These are phyloP conservation scores for Poeciliopsis paucimaculata DNA, from an alignment of 2,797 vertebrate genomes.

Conservation along the genomic window DNA sequence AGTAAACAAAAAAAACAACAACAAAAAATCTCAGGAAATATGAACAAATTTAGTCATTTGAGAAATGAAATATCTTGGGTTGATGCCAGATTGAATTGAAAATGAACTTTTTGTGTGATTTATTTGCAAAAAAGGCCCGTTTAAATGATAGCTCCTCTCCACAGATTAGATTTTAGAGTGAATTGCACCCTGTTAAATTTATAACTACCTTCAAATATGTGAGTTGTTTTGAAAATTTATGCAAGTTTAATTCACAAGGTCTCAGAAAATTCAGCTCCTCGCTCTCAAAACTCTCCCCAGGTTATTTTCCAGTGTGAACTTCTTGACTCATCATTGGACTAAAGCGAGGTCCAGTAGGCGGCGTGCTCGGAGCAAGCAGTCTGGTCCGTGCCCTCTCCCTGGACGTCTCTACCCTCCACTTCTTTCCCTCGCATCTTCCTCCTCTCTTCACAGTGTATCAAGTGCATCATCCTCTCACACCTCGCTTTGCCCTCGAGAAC, in stretches of 20 bases:
- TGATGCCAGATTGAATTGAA: not conserved
- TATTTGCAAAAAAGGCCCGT: not conserved
- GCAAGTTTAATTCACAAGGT: not conserved
- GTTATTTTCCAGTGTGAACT: not conserved
- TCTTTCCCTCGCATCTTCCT: constrained; percentile 65
- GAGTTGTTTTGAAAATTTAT: not conserved
- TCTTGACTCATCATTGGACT: constrained; percentile 37
- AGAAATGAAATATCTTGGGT: not conserved
- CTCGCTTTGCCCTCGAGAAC: constrained; percentile 82
- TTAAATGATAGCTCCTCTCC: not conserved
- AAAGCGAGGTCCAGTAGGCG: constrained; percentile 69
- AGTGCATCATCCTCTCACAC: constrained; percentile 84
- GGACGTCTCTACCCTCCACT: constrained; percentile 51
- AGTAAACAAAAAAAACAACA: not conserved
- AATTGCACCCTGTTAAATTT: not conserved
- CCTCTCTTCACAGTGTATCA: constrained; percentile 77
- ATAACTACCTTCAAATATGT: not conserved
- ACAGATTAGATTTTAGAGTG: not conserved
- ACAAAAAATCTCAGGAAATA: not conserved
- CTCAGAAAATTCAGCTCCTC: not conserved
- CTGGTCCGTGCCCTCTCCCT: constrained; percentile 41
- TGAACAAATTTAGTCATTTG: not conserved
- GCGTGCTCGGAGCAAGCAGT: constrained; percentile 62
- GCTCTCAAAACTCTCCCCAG: not conserved
- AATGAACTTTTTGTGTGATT: not conserved